Base-by-base conservation (phyloP, 2,797 vertebrate genomes). In the Ispidina picta region DNA sequence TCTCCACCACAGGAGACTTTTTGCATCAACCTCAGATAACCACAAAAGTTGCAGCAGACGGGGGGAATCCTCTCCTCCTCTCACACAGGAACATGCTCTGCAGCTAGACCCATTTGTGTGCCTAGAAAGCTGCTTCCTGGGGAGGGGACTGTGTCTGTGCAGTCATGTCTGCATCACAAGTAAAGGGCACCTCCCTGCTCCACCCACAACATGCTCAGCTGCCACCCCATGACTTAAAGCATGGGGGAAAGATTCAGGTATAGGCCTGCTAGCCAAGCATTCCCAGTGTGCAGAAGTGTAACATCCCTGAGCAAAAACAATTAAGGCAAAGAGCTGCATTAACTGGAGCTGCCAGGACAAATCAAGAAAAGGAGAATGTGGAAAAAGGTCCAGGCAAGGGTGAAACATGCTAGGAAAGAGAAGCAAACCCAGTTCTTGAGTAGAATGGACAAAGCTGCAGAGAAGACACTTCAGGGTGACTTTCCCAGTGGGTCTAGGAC, bases 11-110 rank as follows among this genome's bases (percentile, higher is more conserved):
- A 25, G 44, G n/a, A 60, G 26, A 17, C 13, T 84, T 73, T 56
- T 49, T 75, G 17, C 59, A 60, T 25, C 71, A 59, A 23, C 25
- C 28, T 74, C 75, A 29, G 15, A 29, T 26, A 43, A 44, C 31
- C 28, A 25, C 26, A 74, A 44, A 39, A 64, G 23, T 22, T 74
- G 25, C 54, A 83, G 31, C 15, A 62, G 31, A 14, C 0, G 26
- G 48, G 6, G 35, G 51, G 84, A 79, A 52, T 10, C 20, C 10
- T 17, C 43, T 79, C 46, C 25, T 62, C 10, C 62, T 8, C 6
- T 86, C 1, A 1, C 26, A 14, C 55, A 52, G 20, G 9, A 76
- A 29, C 1, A 0, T 10, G 6, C 10, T 63, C 22, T 59, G 65
- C 69, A 73, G 37, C 2, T 3, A 83, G 52, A 83, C 20, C 23